Evolutionary conservation across 1,140 invertebrate species (phyloP), one percentile per base, ranked within the genome.

Genomic region (Drosophila sproati): DNA sequence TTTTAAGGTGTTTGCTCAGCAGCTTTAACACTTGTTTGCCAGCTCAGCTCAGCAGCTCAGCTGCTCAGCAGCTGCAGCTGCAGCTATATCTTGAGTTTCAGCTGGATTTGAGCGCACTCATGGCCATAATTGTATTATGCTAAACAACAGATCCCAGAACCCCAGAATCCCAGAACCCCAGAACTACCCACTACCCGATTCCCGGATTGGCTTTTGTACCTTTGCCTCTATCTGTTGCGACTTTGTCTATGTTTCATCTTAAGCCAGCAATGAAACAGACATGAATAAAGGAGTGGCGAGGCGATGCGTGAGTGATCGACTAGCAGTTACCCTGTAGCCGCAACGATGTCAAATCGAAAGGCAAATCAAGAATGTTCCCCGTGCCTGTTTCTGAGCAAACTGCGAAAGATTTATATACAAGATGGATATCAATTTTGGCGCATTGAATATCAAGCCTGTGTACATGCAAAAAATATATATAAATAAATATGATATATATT

Each of bases 1-100:
- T 43, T 43, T 56, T 64, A 78, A 78, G 72, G 74, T 51, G 34
- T 76, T 82, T 55, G 72, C 62, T 61, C 48, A 78, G 79, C 45
- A 41, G 69, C 66, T 78, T 78, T 70, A 47, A 70, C 76, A 79
- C 77, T 77, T 74, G 77, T 70, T 70, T 77, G 73, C 31, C 64
- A 70, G 59, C 62, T 52, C 59, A 73, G 56, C 60, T 68, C 20
- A 37, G 20, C 54, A 73, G 56, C 60, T 68, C 20, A 37, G 20
- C 20, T 45, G 51, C 34, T 45, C 29, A 39, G 29, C 75, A 43
- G 61, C 48, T 55, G 20, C 66, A 60, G 43, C 52, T 69, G 47
- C 51, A 63, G 43, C 29, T 70, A 55, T 57, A 12, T 56, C 62
- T 59, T 45, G 5, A 59, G 28, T 67, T 67, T 67, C 56, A 61